phyloP scores from a whole-genome alignment of 2,113 vertebrate species.

The Thalassoma bifasciatum region DNA sequence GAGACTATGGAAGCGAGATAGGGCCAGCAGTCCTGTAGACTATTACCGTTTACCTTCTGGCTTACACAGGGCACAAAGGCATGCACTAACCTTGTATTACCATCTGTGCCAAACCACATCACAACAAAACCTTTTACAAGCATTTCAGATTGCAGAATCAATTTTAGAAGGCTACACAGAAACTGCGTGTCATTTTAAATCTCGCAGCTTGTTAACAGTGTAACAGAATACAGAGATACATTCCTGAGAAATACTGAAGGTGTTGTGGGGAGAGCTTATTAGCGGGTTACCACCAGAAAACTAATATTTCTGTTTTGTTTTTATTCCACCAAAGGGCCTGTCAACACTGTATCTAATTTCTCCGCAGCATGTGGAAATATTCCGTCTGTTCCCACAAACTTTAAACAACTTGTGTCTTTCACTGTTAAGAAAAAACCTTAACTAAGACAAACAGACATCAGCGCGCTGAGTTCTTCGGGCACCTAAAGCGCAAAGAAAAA shows the following conservation, averaged over 20 bases:
- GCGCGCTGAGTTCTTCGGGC: conserved; percentile 1
- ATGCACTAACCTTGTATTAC: conserved; percentile 71
- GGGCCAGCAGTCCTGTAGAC: conserved; percentile 86
- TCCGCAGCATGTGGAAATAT: conserved; percentile 38
- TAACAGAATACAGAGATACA: conserved; percentile 30
- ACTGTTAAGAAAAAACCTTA: conserved; percentile 14
- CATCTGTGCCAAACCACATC: conserved; percentile 71
- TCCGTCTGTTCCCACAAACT: conserved; percentile 1
- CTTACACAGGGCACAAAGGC: conserved; percentile 72
- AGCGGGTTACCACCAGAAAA: conserved; percentile 60
- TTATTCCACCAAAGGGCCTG: conserved; percentile 64
- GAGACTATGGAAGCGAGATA: conserved; percentile 96
- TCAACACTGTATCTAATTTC: conserved; percentile 62
- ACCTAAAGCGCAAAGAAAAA: conserved; percentile 57
- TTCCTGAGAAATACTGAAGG: background rate
- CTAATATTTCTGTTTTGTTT: conserved; percentile 62
- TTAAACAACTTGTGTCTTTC: conserved; percentile 16
- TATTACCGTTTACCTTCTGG: conserved; percentile 85
- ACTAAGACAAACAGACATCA: conserved; percentile 25
- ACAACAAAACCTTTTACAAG: conserved; percentile 54
- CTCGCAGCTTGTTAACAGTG: conserved; percentile 18
- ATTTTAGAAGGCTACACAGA: conserved; percentile 48
- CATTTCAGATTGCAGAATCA: conserved; percentile 50
- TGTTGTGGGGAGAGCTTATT: conserved; percentile 46
- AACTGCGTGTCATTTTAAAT: conserved; percentile 45